Base-by-base conservation (phyloP, 2,113 vertebrate genomes). In the Glaucidium brasilianum region DNA sequence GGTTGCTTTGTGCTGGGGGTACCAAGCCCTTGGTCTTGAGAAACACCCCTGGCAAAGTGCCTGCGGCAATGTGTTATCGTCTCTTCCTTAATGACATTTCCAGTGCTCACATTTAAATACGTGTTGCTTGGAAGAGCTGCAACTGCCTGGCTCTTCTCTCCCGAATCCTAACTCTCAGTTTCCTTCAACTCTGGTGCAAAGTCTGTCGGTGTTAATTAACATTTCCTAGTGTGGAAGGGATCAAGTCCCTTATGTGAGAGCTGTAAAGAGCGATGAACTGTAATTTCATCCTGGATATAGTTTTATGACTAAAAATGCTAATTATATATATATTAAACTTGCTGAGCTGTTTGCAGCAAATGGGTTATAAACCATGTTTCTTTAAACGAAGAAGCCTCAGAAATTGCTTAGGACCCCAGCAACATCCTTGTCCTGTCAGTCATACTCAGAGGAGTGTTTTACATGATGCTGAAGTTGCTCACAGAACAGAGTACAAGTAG, bases 51-150 rank as follows among this genome's bases (percentile, higher is more conserved):
- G 2, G 23, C 9, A 22, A 62, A 50, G 49, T 32, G 30, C 23
- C 16, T 13, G 22, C 5, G 25, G 78, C 25, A 29, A 12, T 5
- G 27, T 14, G 0, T 10, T 10, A 2, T 35, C 23, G 49, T 23
- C 16, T 30, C 30, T 11, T 67, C 27, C 21, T 15, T 2, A 8
- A 12, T n/a, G 9, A 11, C 2, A 0, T 5, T 53, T 11, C 35
- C 4, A 20, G 30, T 4, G 32, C 45, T 56, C 9, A 0, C 5
- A 0, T 3, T 22, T 52, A 21, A 12, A 12, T 13, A 1, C 0
- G 2, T 8, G 16, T 11, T 25, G 19, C 32, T 8, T 16, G 20
- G 12, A 27, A n/a, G 47, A 18, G 27, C 17, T 12, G 29, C 29
- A 9, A 0, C 43, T 37, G 52, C 66, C 39, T 19, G 16, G 12